Percentiles rank a stretch among this genome's conserved stretches.
Conservation (phyloP, 2,797 vertebrate genomes). For the Lepus oiostolus region DNA sequence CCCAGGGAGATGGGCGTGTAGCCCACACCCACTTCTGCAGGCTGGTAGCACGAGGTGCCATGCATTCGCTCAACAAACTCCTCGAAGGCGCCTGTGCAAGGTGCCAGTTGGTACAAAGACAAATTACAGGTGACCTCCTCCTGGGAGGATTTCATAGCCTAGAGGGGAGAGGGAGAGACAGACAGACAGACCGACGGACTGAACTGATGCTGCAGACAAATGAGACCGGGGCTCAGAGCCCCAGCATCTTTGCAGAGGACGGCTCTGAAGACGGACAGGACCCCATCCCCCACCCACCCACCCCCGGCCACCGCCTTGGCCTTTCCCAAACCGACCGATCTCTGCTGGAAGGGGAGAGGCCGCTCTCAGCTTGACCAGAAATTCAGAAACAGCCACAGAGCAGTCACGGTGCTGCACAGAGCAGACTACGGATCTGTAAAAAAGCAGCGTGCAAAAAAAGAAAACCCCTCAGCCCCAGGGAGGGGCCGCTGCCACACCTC, state of each 20-base stretch:
- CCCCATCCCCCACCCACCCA: too few species aligned
- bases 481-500: too few species aligned
- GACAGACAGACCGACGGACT: background rate
- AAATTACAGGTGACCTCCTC: background rate
- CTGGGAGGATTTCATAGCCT: background rate
- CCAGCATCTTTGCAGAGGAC: rapidly evolving
- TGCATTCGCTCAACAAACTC: background rate
- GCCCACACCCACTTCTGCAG: too few species aligned
- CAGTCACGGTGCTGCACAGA: too few species aligned
- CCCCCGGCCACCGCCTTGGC: too few species aligned
- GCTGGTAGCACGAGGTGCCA: too few species aligned
- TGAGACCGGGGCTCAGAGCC: rapidly evolving
- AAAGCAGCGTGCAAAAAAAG: rapidly evolving
- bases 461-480: background rate
- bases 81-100: background rate
- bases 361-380: background rate
- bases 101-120: background rate
- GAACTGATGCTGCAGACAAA: background rate
- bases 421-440: background rate
- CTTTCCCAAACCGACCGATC: background rate
- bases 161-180: background rate
- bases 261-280: background rate
- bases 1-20: too few species aligned
- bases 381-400: background rate
- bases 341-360: rapidly evolving